These are phyloP conservation scores for Hydrolagus colliei DNA, from an alignment of 2,797 vertebrate genomes.

Conservation along the genomic window DNA sequence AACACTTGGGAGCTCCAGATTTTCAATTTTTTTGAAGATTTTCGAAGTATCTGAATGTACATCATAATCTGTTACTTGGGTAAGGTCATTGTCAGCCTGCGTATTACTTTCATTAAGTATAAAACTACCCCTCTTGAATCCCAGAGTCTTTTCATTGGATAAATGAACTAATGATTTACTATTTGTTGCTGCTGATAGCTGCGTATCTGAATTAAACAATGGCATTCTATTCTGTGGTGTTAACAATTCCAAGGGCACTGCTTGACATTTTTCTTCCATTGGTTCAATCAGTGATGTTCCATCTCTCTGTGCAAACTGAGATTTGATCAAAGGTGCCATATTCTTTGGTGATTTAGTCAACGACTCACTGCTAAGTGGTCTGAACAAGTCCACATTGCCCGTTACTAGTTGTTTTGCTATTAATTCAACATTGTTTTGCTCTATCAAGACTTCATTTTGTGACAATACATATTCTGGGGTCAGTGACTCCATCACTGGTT, in stretches of 20 bases:
- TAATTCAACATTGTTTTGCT: background rate
- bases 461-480: background rate
- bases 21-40: conserved; percentile 35
- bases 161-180: background rate
- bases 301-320: background rate
- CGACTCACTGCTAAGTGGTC: conserved; percentile 26
- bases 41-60: conserved; percentile 39
- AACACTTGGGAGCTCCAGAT: background rate
- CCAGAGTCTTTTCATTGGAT: background rate
- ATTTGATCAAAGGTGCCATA: conserved; percentile 30
- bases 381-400: conserved; percentile 33
- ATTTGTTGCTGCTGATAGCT: conserved; percentile 5
- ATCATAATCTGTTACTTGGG: conserved; percentile 38
- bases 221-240: conserved; percentile 39
- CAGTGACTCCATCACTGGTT: background rate
- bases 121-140: background rate
- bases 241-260: conserved; percentile 40
- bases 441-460: background rate
- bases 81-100: conserved; percentile 38
- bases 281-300: conserved; percentile 35
- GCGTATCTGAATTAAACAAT: conserved; percentile 30
- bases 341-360: conserved; percentile 31
- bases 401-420: background rate
- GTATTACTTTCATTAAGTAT: background rate
- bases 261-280: conserved; percentile 36